Percentiles rank a stretch among this genome's conserved stretches.
These are phyloP conservation scores for Acronicta psi DNA, from an alignment of 2,888 invertebrate genomes.

Conservation along the genomic window DNA sequence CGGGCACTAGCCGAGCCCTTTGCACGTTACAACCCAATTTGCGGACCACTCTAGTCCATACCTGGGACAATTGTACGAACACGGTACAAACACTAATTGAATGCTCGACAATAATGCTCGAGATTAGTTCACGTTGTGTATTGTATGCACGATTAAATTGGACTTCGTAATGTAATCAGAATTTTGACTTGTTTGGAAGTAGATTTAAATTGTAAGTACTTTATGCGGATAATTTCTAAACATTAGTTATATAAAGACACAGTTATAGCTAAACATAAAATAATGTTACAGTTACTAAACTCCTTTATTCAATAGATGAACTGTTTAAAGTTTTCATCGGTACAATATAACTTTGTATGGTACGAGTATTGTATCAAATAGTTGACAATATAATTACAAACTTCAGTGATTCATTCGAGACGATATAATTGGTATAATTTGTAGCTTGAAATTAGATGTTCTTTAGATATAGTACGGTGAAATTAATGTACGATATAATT, in stretches of 20 bases:
- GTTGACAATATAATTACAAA: conserved; percentile 44
- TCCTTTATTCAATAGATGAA: background rate
- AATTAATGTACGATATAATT: conserved; percentile 24
- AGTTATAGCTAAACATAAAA: too few relatives aligned
- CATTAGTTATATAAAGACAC: too few relatives aligned
- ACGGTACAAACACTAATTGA: conserved; percentile 8
- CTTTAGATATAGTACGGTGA: conserved; percentile 3
- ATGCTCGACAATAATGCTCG: background rate
- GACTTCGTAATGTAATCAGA: background rate
- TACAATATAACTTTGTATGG: too few relatives aligned
- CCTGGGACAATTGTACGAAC: background rate
- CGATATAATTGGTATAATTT: conserved; percentile 16
- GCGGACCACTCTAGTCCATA: conserved; percentile 8
- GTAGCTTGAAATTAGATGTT: conserved; percentile 14
- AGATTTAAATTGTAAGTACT: too few relatives aligned
- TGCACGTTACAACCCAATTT: conserved; percentile 17
- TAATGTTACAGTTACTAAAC: too few relatives aligned
- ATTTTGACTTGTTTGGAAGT: too few relatives aligned
- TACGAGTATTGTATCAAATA: conserved; percentile 7
- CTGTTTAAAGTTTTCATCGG: background rate
- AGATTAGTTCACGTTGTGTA: conserved; percentile 2
- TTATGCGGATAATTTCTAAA: too few relatives aligned
- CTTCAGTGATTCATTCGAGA: conserved; percentile 33
- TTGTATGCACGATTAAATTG: background rate
- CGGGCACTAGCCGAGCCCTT: conserved; percentile 3